Evolutionary conservation across 2,888 invertebrate genomes (phyloP).

Genomic region (Eupithecia tripunctaria): DNA sequence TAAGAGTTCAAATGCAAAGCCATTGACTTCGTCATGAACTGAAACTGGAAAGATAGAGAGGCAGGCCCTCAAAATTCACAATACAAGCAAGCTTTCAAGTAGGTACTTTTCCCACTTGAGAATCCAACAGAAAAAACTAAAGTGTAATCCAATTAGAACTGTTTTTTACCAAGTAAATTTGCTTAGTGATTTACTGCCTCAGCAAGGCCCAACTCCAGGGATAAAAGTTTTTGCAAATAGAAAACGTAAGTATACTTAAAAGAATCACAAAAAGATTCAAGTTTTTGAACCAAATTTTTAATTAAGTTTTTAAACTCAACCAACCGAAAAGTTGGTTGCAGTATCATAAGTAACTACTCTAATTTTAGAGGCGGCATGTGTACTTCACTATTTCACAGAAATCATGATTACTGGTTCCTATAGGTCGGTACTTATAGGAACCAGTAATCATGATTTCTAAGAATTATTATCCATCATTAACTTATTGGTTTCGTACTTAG

Average conservation of each 20-base stretch:
- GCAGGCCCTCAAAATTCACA: background rate
- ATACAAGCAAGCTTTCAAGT: background rate
- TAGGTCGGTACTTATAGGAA: no score
- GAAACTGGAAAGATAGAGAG: background rate
- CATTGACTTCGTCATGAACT: background rate
- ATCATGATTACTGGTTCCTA: background rate
- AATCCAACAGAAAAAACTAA: conserved; percentile 3
- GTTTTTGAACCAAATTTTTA: background rate
- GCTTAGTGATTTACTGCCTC: conserved; percentile 4
- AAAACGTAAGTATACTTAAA: background rate
- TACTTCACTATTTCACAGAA: background rate
- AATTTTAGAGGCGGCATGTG: background rate
- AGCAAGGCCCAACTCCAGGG: background rate
- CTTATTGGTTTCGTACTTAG: no score
- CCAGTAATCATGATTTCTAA: no score
- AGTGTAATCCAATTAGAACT: background rate
- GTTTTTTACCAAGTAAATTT: conserved; percentile 10
- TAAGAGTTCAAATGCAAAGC: background rate
- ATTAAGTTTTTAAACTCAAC: background rate
- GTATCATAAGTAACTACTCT: background rate
- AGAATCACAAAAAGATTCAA: background rate
- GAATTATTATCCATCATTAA: no score
- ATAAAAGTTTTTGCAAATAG: background rate
- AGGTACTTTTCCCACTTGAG: background rate
- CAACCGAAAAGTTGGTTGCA: background rate